A percentile compares a stretch with the other conserved stretches of the same genome.
Evolutionary conservation across 1,140 invertebrate genomes (phyloP).

Genomic region (Panulirus ornatus): DNA sequence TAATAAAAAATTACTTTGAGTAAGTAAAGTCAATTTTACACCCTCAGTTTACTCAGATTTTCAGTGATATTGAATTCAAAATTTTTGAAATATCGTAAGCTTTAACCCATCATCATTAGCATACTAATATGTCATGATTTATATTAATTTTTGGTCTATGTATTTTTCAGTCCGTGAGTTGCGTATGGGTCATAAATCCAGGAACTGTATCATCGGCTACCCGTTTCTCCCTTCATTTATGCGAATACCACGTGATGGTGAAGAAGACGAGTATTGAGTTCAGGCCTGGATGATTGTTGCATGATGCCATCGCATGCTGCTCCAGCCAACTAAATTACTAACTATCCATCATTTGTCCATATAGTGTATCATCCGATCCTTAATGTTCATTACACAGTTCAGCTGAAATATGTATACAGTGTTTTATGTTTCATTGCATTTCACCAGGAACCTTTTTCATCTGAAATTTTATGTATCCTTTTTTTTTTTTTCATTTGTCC

Average conservation of each 20-base stretch:
- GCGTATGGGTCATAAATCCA: slow-evolving; percentile 51
- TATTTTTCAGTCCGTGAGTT: slow-evolving; percentile 66
- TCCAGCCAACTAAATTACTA: background rate
- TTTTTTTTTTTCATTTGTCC: background rate
- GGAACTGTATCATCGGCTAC: slow-evolving; percentile 59
- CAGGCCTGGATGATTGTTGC: slow-evolving; percentile 55
- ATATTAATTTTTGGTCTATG: slow-evolving; percentile 37
- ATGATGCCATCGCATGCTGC: slow-evolving; percentile 63
- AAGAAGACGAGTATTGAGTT: slow-evolving; percentile 53
- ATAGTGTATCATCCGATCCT: background rate
- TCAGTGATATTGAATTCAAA: no score
- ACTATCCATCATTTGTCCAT: background rate
- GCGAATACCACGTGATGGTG: slow-evolving; percentile 45
- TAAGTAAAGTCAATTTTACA: no score
- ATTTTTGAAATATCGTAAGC: background rate
- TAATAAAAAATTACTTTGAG: background rate
- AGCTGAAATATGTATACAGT: background rate
- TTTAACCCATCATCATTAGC: background rate
- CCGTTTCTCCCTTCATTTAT: slow-evolving; percentile 65
- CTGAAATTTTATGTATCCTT: background rate
- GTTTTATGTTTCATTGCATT: slow-evolving; percentile 12
- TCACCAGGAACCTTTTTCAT: background rate
- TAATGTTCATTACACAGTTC: background rate
- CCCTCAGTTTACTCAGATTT: no score
- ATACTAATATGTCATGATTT: background rate